Evolutionary conservation across 1,140 invertebrate genomes (phyloP), one percentile per base, ranked within the genome.

Genomic region (Zaprionus tsacasi): DNA sequence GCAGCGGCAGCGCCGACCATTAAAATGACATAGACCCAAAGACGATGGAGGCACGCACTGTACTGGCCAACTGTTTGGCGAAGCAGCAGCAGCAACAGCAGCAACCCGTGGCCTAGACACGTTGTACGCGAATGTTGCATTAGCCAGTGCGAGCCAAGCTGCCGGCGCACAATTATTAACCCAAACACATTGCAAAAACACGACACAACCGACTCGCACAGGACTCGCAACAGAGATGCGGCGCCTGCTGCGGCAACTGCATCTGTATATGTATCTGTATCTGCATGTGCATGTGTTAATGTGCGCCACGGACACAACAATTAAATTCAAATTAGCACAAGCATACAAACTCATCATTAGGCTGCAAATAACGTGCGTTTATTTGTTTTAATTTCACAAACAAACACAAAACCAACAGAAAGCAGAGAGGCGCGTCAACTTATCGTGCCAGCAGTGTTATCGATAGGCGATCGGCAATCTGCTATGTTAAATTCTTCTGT

Each of bases 21-120:
- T 87, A 89, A 87, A 89, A 87, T 87, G 83, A 87, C 85, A 87
- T 88, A 89, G 83, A 87, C 80, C 64, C 79, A 75, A 38, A 77
- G 76, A 69, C 67, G 69, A 56, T 58, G 36, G 30, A 36, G 66
- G n/a, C 40, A 45, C 35, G 43, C 54, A 71, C 40, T 71, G 60
- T 33, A 33, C 25, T n/a, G 35, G 21, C 27, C 70, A 60, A 38
- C 45, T 63, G 70, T 64, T 69, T 67, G 21, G 35, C 30, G 5
- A 3, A 33, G 27, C 27, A 5, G 27, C 27, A 30, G 3, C 27
- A 30, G 27, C 27, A 27, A 4, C 25, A 30, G 27, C 27, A 30
- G 12, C 40, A 38, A 17, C 12, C 12, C 57, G 58, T 54, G 21
- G 64, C 36, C 33, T 61, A 58, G 13, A 52, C 27, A 64, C 45